Conservation (phyloP, 2,888 invertebrate species). For the Candidula unifasciata region DNA sequence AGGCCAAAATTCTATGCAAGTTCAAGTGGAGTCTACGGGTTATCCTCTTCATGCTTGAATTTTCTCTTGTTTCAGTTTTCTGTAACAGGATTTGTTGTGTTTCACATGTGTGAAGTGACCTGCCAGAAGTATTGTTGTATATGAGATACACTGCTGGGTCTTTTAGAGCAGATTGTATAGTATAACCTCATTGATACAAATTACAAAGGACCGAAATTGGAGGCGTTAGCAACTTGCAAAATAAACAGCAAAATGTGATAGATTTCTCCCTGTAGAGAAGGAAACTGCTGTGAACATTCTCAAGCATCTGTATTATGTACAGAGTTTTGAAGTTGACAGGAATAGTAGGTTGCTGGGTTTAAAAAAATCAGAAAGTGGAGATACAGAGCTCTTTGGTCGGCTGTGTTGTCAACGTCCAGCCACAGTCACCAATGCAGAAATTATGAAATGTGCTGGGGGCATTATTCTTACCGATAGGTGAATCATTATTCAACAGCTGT, state of each 20-base stretch:
- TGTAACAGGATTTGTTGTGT: too few relatives aligned
- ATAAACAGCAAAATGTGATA: not conserved
- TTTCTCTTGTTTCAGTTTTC: too few relatives aligned
- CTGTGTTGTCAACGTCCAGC: not conserved
- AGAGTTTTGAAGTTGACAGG: too few relatives aligned
- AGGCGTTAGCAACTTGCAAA: not conserved
- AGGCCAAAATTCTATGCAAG: too few relatives aligned
- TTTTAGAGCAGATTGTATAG: too few relatives aligned
- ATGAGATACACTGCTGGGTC: too few relatives aligned
- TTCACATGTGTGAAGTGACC: too few relatives aligned
- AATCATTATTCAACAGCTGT: conserved; percentile 4
- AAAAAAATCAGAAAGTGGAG: not conserved
- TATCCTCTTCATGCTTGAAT: too few relatives aligned
- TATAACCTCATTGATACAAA: too few relatives aligned
- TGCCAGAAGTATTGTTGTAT: too few relatives aligned
- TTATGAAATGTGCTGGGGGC: not conserved
- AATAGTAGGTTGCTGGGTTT: not conserved
- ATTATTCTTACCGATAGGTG: not conserved
- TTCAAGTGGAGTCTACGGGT: too few relatives aligned
- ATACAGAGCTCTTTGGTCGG: not conserved
- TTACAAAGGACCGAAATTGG: too few relatives aligned
- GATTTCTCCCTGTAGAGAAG: not conserved
- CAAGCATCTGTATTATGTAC: not conserved
- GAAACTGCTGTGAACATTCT: not conserved
- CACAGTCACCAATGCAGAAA: not conserved